Conservation (phyloP, 1,140 invertebrate species). For the Drosophila nebulosa region DNA sequence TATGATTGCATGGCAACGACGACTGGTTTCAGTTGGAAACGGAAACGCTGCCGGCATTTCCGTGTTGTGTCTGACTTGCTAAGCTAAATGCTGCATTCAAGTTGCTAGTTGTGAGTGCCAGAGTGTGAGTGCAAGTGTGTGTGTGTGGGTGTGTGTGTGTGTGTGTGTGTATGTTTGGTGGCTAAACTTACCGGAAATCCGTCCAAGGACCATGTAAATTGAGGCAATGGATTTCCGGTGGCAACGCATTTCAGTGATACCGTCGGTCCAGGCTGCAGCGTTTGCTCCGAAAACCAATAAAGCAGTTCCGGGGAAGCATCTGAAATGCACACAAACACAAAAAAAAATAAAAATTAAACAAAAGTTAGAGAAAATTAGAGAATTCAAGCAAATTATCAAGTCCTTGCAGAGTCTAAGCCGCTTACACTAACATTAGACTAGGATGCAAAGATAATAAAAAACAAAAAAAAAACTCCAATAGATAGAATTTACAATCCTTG, state of each 20-base stretch:
- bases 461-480: too few relatives aligned
- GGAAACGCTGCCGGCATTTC: constrained; percentile 68
- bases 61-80: constrained; percentile 20
- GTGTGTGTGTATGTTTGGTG: constrained; percentile 25
- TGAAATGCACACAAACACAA: constrained; percentile 74
- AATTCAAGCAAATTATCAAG: background rate
- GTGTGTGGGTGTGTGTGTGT: constrained; percentile 10
- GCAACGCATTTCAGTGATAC: constrained; percentile 95
- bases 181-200: constrained; percentile 87
- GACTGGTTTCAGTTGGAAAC: constrained; percentile 30
- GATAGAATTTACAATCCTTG: too few relatives aligned
- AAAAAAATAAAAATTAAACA: background rate
- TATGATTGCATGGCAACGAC: background rate
- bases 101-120: constrained; percentile 4
- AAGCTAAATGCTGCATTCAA: constrained; percentile 31
- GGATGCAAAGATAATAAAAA: too few relatives aligned
- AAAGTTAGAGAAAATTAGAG: background rate
- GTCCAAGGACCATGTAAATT: constrained; percentile 93
- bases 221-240: constrained; percentile 94
- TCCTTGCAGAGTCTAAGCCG: too few relatives aligned
- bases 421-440: too few relatives aligned
- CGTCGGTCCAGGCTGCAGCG: constrained; percentile 92
- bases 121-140: background rate
- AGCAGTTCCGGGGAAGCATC: constrained; percentile 92
- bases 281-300: constrained; percentile 95